Conservation (phyloP, 2,113 vertebrate genomes). For the Pagrus major region DNA sequence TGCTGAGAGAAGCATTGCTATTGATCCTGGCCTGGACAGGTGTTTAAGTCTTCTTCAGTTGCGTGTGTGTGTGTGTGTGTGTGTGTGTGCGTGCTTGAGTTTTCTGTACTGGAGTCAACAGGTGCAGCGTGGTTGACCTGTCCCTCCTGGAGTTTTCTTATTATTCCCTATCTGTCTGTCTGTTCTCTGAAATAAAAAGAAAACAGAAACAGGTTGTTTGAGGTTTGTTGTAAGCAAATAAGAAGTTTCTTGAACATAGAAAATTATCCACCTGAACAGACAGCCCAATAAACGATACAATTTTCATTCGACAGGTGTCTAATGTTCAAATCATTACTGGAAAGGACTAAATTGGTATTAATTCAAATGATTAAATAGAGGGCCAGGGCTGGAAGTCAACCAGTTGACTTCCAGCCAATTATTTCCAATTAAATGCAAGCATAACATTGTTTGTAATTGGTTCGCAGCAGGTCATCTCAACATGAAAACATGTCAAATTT, state of each 20-base stretch:
- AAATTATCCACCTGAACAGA: not conserved
- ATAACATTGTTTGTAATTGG: not conserved
- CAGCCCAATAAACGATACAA: not conserved
- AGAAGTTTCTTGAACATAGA: not conserved
- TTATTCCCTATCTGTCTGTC: not conserved
- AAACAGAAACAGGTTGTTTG: not conserved
- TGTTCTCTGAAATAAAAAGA: not conserved
- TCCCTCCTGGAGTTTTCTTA: conserved; percentile 13
- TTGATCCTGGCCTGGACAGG: not conserved
- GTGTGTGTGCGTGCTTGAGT: not conserved
- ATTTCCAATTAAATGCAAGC: not conserved
- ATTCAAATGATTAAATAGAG: not conserved
- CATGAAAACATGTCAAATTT: not conserved
- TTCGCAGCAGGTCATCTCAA: not conserved
- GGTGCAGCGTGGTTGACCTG: not conserved
- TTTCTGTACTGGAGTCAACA: not conserved
- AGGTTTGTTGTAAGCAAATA: not conserved
- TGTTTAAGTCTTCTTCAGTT: too few relatives aligned
- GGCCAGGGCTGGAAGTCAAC: too few relatives aligned
- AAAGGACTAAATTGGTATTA: not conserved
- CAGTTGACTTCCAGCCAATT: not conserved
- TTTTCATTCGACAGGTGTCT: not conserved
- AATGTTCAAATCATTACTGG: not conserved
- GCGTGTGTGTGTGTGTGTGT: not conserved
- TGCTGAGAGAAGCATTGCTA: conserved; percentile 12